Evolutionary conservation across 2,797 vertebrate genomes (phyloP), one percentile per base, ranked within the genome.

Genomic region (Spatula versicolor): DNA sequence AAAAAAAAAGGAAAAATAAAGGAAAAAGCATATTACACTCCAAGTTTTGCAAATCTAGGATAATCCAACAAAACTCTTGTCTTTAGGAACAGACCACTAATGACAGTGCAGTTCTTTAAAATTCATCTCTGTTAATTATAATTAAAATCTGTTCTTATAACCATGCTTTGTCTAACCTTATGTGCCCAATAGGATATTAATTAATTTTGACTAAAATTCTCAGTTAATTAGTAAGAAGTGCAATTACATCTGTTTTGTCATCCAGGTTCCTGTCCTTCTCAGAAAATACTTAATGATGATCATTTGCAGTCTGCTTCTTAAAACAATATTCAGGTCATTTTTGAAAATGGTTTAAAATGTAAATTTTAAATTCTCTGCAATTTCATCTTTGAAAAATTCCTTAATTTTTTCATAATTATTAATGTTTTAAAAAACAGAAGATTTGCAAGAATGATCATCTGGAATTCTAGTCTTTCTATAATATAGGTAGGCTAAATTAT

Each of bases 191-290:
- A 88, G 25, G 31, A 83, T 63, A 50, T 3, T 85, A 92, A 95
- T 92, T 95, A 83, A 91, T 90, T 90, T 74, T 69, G 58, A 84
- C 6, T 5, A 79, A 92, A 75, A 79, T 79, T 90, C 30, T 73
- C 46, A 37, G n/a, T 80, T 83, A 89, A 80, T 91, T 91, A 84
- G 2, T 60, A 43, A 33, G 43, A 91, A 94, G 15, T n/a, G 17
- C 37, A 75, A 50, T 82, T 89, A 52, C 21, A 76, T 86, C 30
- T 91, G 15, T 83, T 89, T 58, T 39, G 26, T 63, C 50, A 55
- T 58, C 59, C 26, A 81, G 58, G 19, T 91, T 91, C 90, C 55
- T 79, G 4, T 56, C 82, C 54, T 81, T 23, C 55, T 76, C 50
- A 69, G 33, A 84, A 91, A 69, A 66, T 1, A 20, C 62, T 39